phyloP scores from a whole-genome alignment of 1,140 invertebrate species.

The Adoxophyes honmai region DNA sequence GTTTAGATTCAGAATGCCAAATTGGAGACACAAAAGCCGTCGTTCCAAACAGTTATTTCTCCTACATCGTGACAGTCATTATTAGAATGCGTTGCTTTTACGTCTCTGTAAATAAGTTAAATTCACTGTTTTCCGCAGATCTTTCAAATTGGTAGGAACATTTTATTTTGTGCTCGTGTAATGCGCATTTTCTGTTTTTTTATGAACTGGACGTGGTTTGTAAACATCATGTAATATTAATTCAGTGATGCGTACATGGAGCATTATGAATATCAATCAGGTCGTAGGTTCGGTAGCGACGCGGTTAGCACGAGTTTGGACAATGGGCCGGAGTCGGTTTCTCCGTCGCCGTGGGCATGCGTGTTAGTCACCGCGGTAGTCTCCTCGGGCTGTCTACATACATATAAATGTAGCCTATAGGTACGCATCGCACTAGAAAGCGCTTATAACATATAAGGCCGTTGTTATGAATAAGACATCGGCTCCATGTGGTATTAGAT shows the following conservation, averaged over 20 bases:
- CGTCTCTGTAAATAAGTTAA: too few species aligned
- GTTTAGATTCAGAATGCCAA: not conserved
- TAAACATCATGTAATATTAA: slow-evolving; percentile 9
- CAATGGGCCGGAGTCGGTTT: not conserved
- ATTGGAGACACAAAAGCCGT: not conserved
- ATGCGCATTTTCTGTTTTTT: not conserved
- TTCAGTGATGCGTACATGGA: slow-evolving; percentile 1
- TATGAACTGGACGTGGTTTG: not conserved
- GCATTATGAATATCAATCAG: slow-evolving; percentile 11
- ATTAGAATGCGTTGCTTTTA: too few species aligned
- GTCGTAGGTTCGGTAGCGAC: not conserved
- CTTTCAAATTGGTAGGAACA: too few species aligned
- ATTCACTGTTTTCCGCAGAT: too few species aligned
- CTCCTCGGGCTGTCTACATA: too few species aligned
- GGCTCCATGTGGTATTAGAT: not conserved
- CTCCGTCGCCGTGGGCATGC: not conserved
- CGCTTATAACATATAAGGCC: slow-evolving; percentile 1
- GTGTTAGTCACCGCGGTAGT: not conserved
- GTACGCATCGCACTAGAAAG: not conserved
- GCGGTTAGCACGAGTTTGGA: not conserved
- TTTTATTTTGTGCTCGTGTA: too few species aligned
- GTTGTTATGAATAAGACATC: not conserved
- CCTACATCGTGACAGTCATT: too few species aligned
- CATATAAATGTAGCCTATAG: too few species aligned
- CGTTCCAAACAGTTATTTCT: too few species aligned